Evolutionary conservation across 1,140 invertebrate species (phyloP).

Genomic region (Aphidius ervi): DNA sequence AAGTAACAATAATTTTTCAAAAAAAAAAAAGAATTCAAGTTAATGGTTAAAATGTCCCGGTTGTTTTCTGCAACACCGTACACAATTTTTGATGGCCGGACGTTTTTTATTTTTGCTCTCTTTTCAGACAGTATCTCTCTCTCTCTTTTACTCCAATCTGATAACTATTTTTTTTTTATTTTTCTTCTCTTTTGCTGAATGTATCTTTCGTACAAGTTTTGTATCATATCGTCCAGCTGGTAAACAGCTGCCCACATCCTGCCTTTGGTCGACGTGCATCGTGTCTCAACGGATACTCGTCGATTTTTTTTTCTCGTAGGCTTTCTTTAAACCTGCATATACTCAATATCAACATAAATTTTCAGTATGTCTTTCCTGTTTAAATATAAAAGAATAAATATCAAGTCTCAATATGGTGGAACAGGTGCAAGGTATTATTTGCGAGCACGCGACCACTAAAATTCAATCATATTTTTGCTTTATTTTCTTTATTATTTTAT

Average conservation of each 20-base stretch:
- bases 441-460: slow-evolving; percentile 26
- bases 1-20: too few species aligned
- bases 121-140: too few species aligned
- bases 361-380: slow-evolving; percentile 12
- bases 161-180: too few species aligned
- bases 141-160: too few species aligned
- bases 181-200: too few species aligned
- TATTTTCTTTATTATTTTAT: not conserved
- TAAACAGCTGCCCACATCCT: slow-evolving; percentile 45
- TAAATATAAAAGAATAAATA: slow-evolving; percentile 8
- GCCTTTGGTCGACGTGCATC: slow-evolving; percentile 25
- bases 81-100: too few species aligned
- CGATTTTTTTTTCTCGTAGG: slow-evolving; percentile 10
- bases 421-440: slow-evolving; percentile 29
- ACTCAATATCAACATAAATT: slow-evolving; percentile 12
- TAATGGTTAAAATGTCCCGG: too few species aligned
- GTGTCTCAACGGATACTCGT: slow-evolving; percentile 7
- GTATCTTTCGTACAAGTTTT: not conserved
- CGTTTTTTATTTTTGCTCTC: too few species aligned
- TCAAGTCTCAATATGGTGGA: slow-evolving; percentile 32
- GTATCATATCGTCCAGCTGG: slow-evolving; percentile 38
- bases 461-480: not conserved
- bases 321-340: slow-evolving; percentile 9
- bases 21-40: too few species aligned
- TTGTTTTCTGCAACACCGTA: too few species aligned